Conservation (phyloP, 2,797 vertebrate species). For the Sarcophilus harrisii region DNA sequence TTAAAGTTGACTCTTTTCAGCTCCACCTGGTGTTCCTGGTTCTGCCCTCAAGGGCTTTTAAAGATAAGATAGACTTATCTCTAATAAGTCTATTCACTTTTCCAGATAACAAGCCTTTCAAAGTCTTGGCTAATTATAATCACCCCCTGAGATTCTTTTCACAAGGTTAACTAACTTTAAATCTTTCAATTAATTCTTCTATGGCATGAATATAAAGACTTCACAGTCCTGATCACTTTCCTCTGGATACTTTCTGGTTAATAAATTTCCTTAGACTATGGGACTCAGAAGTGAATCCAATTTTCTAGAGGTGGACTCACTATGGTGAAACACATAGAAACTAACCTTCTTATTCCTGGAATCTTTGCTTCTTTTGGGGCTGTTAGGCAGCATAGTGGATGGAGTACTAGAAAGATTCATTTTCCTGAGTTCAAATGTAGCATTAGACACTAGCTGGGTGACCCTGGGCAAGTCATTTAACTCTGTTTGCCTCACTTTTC, state of each 20-base stretch:
- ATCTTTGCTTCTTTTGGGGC: not conserved
- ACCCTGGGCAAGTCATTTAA: not conserved
- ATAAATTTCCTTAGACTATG: not conserved
- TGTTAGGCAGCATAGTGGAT: not conserved
- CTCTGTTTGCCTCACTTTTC: too few relatives aligned
- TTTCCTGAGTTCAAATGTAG: not conserved
- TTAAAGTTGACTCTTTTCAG: too few relatives aligned
- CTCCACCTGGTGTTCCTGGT: not conserved
- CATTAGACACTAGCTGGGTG: not conserved
- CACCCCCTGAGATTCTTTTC: not conserved
- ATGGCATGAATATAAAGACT: not conserved
- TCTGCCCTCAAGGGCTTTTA: not conserved
- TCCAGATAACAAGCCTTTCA: not conserved
- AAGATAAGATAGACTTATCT: not conserved
- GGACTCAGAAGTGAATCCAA: too few relatives aligned
- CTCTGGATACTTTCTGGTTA: not conserved
- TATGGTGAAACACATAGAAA: too few relatives aligned
- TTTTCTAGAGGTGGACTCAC: not conserved
- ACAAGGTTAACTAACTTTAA: not conserved
- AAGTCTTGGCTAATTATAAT: not conserved
- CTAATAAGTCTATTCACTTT: not conserved
- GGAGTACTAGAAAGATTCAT: not conserved
- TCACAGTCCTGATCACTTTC: not conserved
- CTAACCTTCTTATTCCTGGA: not conserved
- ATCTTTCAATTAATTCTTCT: not conserved